Base-by-base conservation (phyloP, 2,888 invertebrate genomes). In the Lycophotia porphyrea region DNA sequence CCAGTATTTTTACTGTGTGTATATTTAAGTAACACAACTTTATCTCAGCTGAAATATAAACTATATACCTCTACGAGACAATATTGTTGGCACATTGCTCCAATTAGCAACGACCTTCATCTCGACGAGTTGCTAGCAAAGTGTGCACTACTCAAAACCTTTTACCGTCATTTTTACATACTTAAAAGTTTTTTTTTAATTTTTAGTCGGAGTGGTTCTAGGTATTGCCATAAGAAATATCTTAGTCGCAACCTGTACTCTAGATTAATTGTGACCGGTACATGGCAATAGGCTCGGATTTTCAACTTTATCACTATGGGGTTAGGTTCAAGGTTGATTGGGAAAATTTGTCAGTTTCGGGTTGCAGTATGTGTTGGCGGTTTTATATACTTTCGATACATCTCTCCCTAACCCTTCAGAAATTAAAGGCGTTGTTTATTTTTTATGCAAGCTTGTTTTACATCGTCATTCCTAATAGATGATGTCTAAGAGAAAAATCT, bases 71-170 rank as follows among this genome's bases (percentile, higher is more conserved):
- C 55, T 47, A 73, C 7, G 18, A 42, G 44, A 34, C 39, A 21
- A 34, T 52, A 80, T 63, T 47, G 74, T 77, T 64, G 55, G 74
- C 81, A 34, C 39, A 39, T 39, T 21, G 55, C 63, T 58, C 77
- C 81, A 77, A 81, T 77, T 77, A 77, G 55, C 39, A 31, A 11
- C 55, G 34, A 64, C 63, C 52, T 31, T 18, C 18, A 55, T 64
- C 27, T 55, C 27, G 15, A 58, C 18, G 39, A 81, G 52, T 42
- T 64, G 34, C 47, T 39, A 77, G 81, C 81, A 55, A 77, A 81
- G 55, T 73, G 81, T 39, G 74, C 77, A 74, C 34, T 27, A 39
- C 74, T 74, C 18, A 9, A 64, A 61, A 73, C 27, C 21, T 73
- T 73, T 55, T 36, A 34, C 39, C 7, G 47, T 39, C 47, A 58